Evolutionary conservation across 2,113 vertebrate species (phyloP).

Genomic region (Donacobius atricapilla): DNA sequence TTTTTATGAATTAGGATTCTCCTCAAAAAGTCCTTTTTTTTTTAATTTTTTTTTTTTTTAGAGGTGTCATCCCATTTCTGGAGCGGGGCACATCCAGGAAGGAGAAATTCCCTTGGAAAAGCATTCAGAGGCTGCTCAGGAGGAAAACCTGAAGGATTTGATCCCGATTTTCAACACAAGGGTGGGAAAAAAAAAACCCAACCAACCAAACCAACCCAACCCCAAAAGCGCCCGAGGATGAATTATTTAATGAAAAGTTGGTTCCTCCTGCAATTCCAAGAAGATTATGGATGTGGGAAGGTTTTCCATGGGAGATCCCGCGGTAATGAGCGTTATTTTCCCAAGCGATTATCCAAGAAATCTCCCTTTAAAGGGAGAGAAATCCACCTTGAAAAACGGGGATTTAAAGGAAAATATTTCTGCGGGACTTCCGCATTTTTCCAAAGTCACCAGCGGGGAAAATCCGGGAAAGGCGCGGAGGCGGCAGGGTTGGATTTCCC

Average conservation of each 20-base stretch:
- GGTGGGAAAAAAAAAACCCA: not conserved
- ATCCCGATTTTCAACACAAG: not conserved
- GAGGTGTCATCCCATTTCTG: not conserved
- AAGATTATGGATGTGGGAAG: not conserved
- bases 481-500: not conserved
- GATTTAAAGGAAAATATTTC: conserved; percentile 4
- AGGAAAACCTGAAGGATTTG: not conserved
- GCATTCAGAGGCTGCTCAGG: not conserved
- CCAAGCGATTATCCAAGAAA: conserved; percentile 43
- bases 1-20: not conserved
- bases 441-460: not conserved
- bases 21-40: not conserved
- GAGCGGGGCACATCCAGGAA: fast-evolving
- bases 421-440: not conserved
- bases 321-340: not conserved
- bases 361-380: conserved; percentile 53
- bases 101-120: not conserved
- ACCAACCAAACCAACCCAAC: not conserved
- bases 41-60: not conserved
- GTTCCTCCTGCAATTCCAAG: conserved; percentile 4
- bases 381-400: conserved; percentile 51
- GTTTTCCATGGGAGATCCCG: not conserved
- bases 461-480: not conserved
- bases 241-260: conserved; percentile 30
- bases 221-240: not conserved